Base-by-base conservation (phyloP, 2,888 invertebrate species). In the Cataglyphis livida region DNA sequence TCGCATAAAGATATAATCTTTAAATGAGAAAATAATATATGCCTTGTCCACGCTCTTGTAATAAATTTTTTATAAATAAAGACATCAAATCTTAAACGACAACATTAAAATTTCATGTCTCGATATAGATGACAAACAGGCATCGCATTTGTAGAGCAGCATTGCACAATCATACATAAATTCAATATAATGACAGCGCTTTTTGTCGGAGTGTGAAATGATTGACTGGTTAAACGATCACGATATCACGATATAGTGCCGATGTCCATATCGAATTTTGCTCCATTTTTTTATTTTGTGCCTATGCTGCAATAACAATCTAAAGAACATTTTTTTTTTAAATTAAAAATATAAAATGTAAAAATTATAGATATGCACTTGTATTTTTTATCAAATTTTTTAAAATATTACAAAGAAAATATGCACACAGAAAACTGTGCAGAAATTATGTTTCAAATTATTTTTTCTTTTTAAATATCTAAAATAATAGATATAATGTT, bases 121-220 rank as follows among this genome's bases (percentile, higher is more conserved):
- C 28, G 9, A 65, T 28, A 10, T 35, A 76, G 5, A 28, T 15
- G 9, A n/a, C 38, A 54, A 65, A 7, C n/a, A 32, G 15, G 5
- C 21, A 28, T 66, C 57, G 57, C 9, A n/a, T 25, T 54, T 76
- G 41, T 65, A 15, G 57, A 66, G 66, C 35, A 62, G 18, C 9
- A 5, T 76, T 76, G n/a, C n/a, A n/a, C 21, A 78, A 61, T 68
- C 5, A 25, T 64, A 75, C n/a, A 65, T 25, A 57, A 59, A 28
- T 57, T 4, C 57, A 32, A 18, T 78, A 38, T 65, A 59, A 78
- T 44, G 78, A 68, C 44, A 68, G 21, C 18, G 12, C 18, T 28
- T 44, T 79, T 12, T 5, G 57, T 35, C 18, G 32, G 18, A 79
- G 44, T 68, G 70, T 79, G 78, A 79, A 61, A 70, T 70, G 78